Conservation (phyloP, 2,888 invertebrate genomes). For the Tenthredo mesomela region DNA sequence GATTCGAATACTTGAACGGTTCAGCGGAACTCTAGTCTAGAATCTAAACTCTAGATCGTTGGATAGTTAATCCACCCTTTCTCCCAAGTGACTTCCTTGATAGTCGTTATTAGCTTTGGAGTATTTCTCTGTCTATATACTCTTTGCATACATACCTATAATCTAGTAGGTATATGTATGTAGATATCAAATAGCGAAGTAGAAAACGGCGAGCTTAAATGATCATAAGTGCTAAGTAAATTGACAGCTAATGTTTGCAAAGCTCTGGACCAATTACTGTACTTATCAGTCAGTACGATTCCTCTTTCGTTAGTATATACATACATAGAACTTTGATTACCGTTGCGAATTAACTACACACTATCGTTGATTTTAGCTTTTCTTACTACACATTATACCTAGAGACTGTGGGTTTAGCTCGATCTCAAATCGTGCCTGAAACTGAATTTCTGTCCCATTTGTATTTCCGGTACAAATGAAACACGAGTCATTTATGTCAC, state of each 20-base stretch:
- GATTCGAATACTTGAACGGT: neutral
- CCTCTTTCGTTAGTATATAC: neutral
- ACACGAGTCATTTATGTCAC: constrained; percentile 1
- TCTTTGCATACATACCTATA: neutral
- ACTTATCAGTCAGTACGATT: neutral
- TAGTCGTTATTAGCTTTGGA: constrained; percentile 4
- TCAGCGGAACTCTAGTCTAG: neutral
- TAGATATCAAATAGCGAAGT: neutral
- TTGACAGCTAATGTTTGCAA: constrained; percentile 18
- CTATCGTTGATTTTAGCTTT: neutral
- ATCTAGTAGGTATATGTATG: neutral
- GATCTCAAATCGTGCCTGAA: neutral
- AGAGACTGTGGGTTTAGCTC: neutral
- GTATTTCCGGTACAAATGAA: constrained; percentile 22
- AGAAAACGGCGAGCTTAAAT: neutral
- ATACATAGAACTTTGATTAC: neutral
- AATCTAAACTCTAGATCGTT: too few species aligned
- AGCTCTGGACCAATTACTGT: constrained; percentile 10
- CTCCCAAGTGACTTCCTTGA: neutral
- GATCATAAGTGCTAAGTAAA: constrained; percentile 26
- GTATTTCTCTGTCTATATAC: constrained; percentile 34
- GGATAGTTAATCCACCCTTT: neutral
- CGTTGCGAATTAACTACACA: neutral
- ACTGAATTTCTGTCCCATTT: neutral
- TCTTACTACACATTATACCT: neutral